phyloP scores from a whole-genome alignment of 92 coral and sea anemone genomes.

The Porites evermanni region DNA sequence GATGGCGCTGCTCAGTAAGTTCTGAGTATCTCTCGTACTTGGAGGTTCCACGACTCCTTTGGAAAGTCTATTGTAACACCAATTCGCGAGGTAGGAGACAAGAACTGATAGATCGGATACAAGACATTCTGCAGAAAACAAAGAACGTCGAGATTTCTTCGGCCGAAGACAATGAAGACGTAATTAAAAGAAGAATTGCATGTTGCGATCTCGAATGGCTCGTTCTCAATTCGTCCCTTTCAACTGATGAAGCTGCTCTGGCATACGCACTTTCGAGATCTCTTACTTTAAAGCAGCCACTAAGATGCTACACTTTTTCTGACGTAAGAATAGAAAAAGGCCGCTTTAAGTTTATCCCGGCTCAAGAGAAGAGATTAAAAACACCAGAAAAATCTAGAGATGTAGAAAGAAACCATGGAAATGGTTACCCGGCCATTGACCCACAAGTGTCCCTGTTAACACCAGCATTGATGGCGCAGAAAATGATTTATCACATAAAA shows the following conservation, averaged over 20 bases:
- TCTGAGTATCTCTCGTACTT: neutral
- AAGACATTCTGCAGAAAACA: neutral
- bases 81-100: neutral
- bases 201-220: conserved; percentile 27
- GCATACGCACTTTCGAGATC: neutral
- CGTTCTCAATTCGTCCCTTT: conserved; percentile 17
- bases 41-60: conserved; percentile 21
- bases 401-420: no score
- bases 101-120: neutral
- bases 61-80: conserved; percentile 1
- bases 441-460: neutral
- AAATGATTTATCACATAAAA: neutral
- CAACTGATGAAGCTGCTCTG: conserved; percentile 12
- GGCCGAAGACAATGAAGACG: neutral
- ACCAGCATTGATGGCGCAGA: neutral
- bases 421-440: neutral
- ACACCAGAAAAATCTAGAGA: no score
- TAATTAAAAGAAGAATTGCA: neutral
- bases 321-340: neutral
- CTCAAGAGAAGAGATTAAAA: neutral
- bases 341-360: neutral
- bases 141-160: neutral
- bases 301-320: conserved; percentile 8
- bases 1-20: neutral
- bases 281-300: neutral